Conservation (phyloP, 2,888 invertebrate species). For the Helleia helle region DNA sequence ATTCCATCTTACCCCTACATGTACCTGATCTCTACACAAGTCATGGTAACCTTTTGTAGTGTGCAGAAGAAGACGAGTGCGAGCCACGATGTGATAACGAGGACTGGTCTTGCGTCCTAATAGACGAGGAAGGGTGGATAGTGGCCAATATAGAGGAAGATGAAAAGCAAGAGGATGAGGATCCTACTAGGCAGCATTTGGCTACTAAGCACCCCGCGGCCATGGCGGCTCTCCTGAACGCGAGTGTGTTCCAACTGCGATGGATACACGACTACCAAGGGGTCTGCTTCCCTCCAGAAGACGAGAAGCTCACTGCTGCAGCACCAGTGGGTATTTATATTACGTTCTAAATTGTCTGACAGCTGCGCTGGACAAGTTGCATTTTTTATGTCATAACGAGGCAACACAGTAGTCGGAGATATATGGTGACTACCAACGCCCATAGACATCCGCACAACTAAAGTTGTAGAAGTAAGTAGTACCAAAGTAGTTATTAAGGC, state of each 20-base stretch:
- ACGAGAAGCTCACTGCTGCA: slow-evolving; percentile 25
- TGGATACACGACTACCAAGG: slow-evolving; percentile 63
- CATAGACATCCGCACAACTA: no score
- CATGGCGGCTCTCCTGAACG: slow-evolving; percentile 47
- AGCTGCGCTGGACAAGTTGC: no score
- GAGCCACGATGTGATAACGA: slow-evolving; percentile 44
- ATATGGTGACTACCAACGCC: no score
- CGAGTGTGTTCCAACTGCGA: slow-evolving; percentile 43
- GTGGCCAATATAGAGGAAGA: slow-evolving; percentile 34
- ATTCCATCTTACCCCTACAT: no score
- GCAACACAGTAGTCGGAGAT: no score
- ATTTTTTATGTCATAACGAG: no score
- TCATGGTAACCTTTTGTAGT: slow-evolving; percentile 30
- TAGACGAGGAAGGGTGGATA: slow-evolving; percentile 61
- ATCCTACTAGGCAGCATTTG: slow-evolving; percentile 42
- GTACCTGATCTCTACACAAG: no score
- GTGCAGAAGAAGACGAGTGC: slow-evolving; percentile 42
- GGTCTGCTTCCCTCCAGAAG: slow-evolving; percentile 45
- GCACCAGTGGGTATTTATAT: slow-evolving; percentile 41
- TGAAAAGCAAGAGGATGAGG: slow-evolving; percentile 28
- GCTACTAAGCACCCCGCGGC: slow-evolving; percentile 42
- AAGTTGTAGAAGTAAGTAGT: no score
- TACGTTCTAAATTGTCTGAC: no score
- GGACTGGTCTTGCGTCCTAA: slow-evolving; percentile 52
- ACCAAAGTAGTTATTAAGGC: no score